Conservation (phyloP, 2,797 vertebrate genomes). For the Alfaro cultratus region DNA sequence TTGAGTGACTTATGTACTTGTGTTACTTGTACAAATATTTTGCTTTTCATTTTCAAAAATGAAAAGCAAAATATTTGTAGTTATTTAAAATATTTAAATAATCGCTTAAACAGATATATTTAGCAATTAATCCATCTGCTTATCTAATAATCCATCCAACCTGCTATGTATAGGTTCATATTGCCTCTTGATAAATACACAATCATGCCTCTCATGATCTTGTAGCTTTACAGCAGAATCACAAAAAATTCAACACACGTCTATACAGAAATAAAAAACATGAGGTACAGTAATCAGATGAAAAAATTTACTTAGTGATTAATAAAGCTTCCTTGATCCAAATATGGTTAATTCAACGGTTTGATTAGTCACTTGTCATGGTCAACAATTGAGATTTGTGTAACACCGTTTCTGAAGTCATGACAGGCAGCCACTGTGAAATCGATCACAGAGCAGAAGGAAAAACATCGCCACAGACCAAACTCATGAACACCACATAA, state of each 20-base stretch:
- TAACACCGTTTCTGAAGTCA: neutral
- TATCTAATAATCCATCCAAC: neutral
- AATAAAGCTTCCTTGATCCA: neutral
- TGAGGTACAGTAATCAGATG: neutral
- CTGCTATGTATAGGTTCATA: neutral
- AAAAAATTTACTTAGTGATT: neutral
- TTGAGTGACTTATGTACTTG: neutral
- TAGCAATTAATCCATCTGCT: neutral
- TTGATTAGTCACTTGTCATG: neutral
- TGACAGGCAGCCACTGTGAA: conserved; percentile 7
- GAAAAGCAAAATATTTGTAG: neutral
- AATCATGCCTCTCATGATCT: neutral
- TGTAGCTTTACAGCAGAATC: neutral
- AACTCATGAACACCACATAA: neutral
- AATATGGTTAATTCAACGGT: neutral
- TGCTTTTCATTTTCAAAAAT: neutral
- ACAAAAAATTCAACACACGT: no score
- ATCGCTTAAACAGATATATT: neutral
- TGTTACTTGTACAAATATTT: no score
- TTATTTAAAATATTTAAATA: neutral
- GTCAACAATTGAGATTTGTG: neutral
- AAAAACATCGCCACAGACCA: conserved; percentile 5
- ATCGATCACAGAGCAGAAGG: conserved; percentile 6
- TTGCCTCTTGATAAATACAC: neutral
- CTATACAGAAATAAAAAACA: neutral